Evolutionary conservation across 1,140 invertebrate species (phyloP).

Genomic region (Pseudomyrmex pallidus): DNA sequence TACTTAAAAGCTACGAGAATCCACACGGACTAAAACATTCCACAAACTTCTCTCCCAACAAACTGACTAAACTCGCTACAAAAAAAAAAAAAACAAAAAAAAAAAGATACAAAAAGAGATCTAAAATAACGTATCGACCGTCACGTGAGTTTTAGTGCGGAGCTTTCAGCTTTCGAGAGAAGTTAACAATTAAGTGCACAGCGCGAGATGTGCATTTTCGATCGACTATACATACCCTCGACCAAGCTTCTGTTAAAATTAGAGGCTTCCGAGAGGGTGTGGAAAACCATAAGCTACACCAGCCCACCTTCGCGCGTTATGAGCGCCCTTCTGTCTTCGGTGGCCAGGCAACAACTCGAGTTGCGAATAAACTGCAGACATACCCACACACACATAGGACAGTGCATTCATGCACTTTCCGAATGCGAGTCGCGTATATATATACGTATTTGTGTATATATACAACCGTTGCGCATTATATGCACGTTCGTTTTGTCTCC

Average conservation of each 20-base stretch:
- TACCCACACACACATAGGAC: constrained; percentile 20
- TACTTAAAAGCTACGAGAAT: too few relatives aligned
- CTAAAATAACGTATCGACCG: neutral
- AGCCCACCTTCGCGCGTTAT: neutral
- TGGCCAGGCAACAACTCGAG: constrained; percentile 50
- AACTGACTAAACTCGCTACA: neutral
- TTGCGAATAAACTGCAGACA: constrained; percentile 58
- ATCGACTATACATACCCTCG: constrained; percentile 22
- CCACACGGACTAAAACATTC: too few relatives aligned
- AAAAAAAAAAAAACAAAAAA: neutral
- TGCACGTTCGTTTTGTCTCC: constrained; percentile 62
- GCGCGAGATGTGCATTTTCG: constrained; percentile 17
- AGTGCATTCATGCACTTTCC: constrained; percentile 48
- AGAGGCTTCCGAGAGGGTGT: constrained; percentile 33
- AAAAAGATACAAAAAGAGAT: neutral
- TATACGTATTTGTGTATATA: neutral
- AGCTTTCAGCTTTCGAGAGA: neutral
- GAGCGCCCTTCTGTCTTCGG: constrained; percentile 48
- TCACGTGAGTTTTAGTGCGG: neutral
- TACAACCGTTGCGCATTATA: constrained; percentile 11
- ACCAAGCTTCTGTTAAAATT: constrained; percentile 49
- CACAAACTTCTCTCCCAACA: too few relatives aligned
- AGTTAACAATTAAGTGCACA: neutral
- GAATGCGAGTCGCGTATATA: neutral
- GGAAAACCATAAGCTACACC: constrained; percentile 25